Evolutionary conservation across 1,140 invertebrate species (phyloP).

Genomic region (Steinernema khuongi): DNA sequence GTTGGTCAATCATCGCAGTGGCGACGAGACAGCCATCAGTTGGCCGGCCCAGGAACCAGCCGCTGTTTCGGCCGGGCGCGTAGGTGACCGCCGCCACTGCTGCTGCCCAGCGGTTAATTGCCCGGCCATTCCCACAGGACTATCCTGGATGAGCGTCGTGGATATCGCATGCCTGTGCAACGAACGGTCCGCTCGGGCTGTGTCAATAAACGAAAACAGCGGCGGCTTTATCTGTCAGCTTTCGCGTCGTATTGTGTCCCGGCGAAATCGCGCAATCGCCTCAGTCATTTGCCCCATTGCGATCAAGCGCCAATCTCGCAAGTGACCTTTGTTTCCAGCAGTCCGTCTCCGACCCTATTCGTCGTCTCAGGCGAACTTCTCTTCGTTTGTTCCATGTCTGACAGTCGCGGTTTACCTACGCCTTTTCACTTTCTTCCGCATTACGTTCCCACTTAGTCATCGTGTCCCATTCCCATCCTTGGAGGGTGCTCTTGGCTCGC

Average conservation of each 20-base stretch:
- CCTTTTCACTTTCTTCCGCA: background rate
- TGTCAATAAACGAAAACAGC: background rate
- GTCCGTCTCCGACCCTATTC: background rate
- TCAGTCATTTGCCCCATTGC: background rate
- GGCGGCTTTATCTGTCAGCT: background rate
- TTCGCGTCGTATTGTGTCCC: background rate
- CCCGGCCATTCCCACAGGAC: background rate
- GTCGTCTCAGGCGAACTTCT: background rate
- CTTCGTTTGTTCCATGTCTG: background rate
- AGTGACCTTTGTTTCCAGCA: background rate
- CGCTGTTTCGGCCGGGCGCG: background rate
- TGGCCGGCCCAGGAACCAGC: background rate
- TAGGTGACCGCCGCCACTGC: background rate
- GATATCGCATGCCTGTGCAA: background rate
- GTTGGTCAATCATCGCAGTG: background rate
- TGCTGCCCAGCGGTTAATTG: background rate
- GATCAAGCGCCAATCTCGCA: background rate
- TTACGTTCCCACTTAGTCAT: background rate
- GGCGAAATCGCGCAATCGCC: background rate
- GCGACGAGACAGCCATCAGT: background rate
- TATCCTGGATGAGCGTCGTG: background rate
- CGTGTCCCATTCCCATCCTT: too few species aligned
- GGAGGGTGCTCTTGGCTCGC: too few species aligned
- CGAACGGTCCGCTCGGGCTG: background rate
- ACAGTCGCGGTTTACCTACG: background rate